These are phyloP conservation scores for Motacilla tschutschensis DNA, from an alignment of 2,113 vertebrate genomes.

Conservation along the genomic window DNA sequence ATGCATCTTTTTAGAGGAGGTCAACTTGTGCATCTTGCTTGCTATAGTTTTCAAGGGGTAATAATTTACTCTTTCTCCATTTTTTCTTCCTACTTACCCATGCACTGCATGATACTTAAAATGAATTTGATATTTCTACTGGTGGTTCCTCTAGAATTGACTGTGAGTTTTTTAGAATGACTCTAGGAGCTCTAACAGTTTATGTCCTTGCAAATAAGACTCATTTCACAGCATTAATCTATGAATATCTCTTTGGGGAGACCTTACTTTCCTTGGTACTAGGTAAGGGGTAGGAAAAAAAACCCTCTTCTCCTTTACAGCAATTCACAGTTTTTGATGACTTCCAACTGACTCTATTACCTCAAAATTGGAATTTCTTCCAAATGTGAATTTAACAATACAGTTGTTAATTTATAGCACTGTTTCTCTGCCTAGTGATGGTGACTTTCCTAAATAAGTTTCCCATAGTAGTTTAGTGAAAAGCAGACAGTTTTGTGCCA, in stretches of 20 bases:
- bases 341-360: neutral
- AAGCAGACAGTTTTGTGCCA: neutral
- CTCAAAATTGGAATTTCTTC: neutral
- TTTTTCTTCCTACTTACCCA: fast-evolving
- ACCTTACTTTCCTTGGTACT: neutral
- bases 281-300: neutral
- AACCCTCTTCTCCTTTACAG: neutral
- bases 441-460: neutral
- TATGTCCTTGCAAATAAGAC: neutral
- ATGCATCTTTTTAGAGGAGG: neutral
- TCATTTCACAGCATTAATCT: neutral
- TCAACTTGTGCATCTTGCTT: fast-evolving
- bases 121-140: neutral
- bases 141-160: neutral
- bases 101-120: neutral
- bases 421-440: neutral
- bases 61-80: fast-evolving
- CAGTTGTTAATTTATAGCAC: neutral
- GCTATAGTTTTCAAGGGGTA: neutral
- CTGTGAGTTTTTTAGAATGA: neutral
- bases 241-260: neutral
- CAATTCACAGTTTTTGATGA: neutral
- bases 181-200: neutral
- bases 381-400: neutral
- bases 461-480: neutral